Evolutionary conservation across 1,140 invertebrate genomes (phyloP), one percentile per base, ranked within the genome.

Genomic region (Oedothorax gibbosus): DNA sequence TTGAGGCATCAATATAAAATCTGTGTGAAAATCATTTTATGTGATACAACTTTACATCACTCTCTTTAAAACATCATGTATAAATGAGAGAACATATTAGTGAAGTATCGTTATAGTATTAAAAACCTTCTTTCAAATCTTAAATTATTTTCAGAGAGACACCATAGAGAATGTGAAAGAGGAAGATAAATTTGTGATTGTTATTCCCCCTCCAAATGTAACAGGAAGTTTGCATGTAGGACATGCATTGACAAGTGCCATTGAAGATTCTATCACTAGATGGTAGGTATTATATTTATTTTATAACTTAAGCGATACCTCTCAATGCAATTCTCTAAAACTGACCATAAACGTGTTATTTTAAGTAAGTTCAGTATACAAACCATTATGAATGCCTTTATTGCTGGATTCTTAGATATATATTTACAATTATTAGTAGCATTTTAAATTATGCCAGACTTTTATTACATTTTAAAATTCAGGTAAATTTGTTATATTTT

Each of bases 201-300:
- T 99, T 7, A 99, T 99, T 49, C 99, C 99, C 57, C 99, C 99
- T 12, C 99, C 99, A 3, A 99, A 99, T 93, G 97, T 99, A 0
- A 99, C 99, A 49, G 99, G 98, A 10, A 94, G 92, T 56, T 91
- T 99, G 18, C 99, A 99, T 94, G 93, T 99, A 85, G 99, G 99
- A 14, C 99, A 99, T 92, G 98, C 98, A 15, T 91, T 99, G 1
- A 99, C 98, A 11, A 98, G 96, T 91, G 93, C 98, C 71, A 94
- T 99, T 65, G 95, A 99, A 92, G 98, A 99, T 92, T 92, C 94
- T 15, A 93, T 99, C 53, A 95, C 95, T 14, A 93, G 98, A 92
- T 99, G 97, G 95, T 81, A 87, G 81, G 54, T 79, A 75, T 57
- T 35, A 5, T 35, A 35, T 35, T 35, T 35, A 20, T 66, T 10